phyloP scores from a whole-genome alignment of 35 echinoderm and acorn worm genomes.

The Anneissia japonica region DNA sequence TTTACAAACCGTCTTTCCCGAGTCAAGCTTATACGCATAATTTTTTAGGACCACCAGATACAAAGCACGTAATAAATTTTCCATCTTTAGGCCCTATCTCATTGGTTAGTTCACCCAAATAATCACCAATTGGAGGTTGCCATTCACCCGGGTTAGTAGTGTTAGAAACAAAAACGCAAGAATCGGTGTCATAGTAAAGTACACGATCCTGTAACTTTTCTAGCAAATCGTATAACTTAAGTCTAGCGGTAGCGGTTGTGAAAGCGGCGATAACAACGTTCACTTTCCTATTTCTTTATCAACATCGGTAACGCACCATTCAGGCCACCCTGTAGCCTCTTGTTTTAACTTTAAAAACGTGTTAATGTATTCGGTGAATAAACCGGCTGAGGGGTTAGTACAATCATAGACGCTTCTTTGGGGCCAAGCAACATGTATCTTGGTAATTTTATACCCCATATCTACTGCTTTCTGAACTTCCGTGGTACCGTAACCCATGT shows the following conservation, averaged over 20 bases:
- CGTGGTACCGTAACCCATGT: slow-evolving; percentile 29
- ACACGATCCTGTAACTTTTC: background rate
- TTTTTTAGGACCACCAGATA: background rate
- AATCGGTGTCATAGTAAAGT: slow-evolving; percentile 30
- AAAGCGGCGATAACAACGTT: slow-evolving; percentile 5
- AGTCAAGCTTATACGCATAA: background rate
- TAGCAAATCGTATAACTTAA: slow-evolving; percentile 5
- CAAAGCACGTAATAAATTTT: background rate
- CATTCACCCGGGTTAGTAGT: background rate
- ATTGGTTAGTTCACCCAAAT: background rate
- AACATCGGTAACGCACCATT: background rate
- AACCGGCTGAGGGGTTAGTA: background rate
- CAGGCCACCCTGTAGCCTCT: slow-evolving; percentile 47
- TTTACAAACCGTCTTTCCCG: background rate
- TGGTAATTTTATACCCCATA: background rate
- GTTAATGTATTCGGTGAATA: slow-evolving; percentile 58
- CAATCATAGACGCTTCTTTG: background rate
- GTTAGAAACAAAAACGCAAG: background rate
- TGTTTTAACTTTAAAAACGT: slow-evolving; percentile 51
- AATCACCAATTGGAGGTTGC: background rate
- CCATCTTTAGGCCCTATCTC: slow-evolving; percentile 5
- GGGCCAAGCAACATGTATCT: background rate
- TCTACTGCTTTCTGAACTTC: slow-evolving; percentile 4
- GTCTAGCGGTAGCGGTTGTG: background rate
- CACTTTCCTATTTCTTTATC: slow-evolving; percentile 2